These are phyloP conservation scores for Psylliodes chrysocephalus DNA, from an alignment of 2,888 invertebrate species.

Conservation along the genomic window DNA sequence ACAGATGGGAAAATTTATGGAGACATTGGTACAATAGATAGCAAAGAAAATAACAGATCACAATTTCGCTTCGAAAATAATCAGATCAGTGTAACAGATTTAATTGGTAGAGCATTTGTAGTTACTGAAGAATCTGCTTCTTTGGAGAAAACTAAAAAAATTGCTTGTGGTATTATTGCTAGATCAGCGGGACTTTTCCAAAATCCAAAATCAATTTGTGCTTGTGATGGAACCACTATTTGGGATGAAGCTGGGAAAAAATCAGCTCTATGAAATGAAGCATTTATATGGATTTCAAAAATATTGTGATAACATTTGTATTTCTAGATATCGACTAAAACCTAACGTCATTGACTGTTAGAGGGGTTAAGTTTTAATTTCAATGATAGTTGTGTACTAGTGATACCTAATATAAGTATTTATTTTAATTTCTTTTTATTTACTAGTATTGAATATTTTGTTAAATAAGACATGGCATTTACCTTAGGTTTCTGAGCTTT, in stretches of 20 bases:
- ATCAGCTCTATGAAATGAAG: conserved; percentile 34
- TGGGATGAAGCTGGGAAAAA: conserved; percentile 78
- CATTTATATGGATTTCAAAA: no score
- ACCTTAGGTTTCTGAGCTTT: no score
- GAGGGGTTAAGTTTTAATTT: no score
- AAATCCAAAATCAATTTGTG: conserved; percentile 88
- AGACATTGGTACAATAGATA: conserved; percentile 73
- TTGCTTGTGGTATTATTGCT: conserved; percentile 87
- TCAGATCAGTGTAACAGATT: conserved; percentile 74
- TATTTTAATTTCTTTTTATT: no score
- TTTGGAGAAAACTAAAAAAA: conserved; percentile 30
- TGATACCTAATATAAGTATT: no score
- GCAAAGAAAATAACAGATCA: conserved; percentile 72
- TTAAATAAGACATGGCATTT: no score
- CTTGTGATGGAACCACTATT: conserved; percentile 87
- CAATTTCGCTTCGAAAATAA: conserved; percentile 72
- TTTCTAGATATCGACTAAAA: no score
- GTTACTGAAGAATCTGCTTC: conserved; percentile 67
- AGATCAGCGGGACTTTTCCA: conserved; percentile 87
- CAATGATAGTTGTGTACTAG: no score
- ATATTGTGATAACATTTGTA: no score
- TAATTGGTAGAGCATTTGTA: conserved; percentile 83
- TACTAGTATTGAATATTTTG: no score
- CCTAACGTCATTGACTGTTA: no score
- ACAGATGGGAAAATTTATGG: conserved; percentile 69